Percentiles rank a stretch among this genome's conserved stretches.
Evolutionary conservation across 2,888 invertebrate genomes (phyloP).

Genomic region (Disparrhopalites patrizii): DNA sequence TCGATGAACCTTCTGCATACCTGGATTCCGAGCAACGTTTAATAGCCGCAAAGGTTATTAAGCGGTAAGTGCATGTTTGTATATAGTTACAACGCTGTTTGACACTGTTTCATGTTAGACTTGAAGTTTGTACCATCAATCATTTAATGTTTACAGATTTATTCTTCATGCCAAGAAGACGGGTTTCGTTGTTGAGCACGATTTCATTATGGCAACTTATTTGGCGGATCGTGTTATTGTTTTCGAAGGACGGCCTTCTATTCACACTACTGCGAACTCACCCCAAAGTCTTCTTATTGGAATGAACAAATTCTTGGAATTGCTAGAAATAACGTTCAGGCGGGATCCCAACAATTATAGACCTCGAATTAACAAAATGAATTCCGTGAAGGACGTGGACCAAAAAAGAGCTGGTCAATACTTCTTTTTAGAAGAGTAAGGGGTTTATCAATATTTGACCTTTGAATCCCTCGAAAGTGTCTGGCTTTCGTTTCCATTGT

Average conservation of each 20-base stretch:
- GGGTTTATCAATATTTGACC: no score
- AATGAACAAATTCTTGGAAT: conserved; percentile 95
- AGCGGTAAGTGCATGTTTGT: conserved; percentile 62
- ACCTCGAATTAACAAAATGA: conserved; percentile 94
- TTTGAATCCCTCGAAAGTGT: no score
- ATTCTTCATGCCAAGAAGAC: conserved; percentile 99
- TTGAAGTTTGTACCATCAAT: not conserved
- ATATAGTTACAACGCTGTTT: not conserved
- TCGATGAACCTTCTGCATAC: conserved; percentile 99
- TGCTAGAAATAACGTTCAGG: conserved; percentile 95
- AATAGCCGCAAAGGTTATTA: conserved; percentile 98
- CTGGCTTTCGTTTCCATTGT: no score
- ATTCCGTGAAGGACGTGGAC: conserved; percentile 96
- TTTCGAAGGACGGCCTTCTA: conserved; percentile 91
- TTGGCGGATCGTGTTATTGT: conserved; percentile 97
- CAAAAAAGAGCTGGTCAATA: conserved; percentile 97
- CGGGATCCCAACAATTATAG: conserved; percentile 98
- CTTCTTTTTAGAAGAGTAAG: conserved; percentile 96
- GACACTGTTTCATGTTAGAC: not conserved
- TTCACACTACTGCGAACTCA: conserved; percentile 80
- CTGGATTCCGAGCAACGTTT: conserved; percentile 99
- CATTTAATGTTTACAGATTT: conserved; percentile 61
- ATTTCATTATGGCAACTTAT: conserved; percentile 99
- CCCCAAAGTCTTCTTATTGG: conserved; percentile 92
- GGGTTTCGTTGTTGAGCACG: conserved; percentile 99